Conservation (phyloP, 2,797 vertebrate genomes). For the Rachycentron canadum region DNA sequence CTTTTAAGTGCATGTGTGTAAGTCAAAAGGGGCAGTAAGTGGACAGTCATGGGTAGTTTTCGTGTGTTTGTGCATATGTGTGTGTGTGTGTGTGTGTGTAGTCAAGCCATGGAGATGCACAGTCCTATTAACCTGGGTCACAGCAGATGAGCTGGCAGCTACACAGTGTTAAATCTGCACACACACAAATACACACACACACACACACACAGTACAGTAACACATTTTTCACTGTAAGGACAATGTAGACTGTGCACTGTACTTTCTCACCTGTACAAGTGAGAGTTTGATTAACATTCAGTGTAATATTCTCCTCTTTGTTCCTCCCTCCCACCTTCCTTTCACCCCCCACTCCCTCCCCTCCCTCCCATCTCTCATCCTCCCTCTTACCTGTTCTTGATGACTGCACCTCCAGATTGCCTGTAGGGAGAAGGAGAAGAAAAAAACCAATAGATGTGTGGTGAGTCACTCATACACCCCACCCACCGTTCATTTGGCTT, state of each 20-base stretch:
- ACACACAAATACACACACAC: slow-evolving; percentile 6
- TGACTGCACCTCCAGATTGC: slow-evolving; percentile 89
- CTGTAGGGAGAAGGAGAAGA: slow-evolving; percentile 74
- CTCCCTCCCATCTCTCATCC: slow-evolving; percentile 24
- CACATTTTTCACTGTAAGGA: slow-evolving; percentile 39
- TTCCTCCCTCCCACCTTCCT: slow-evolving; percentile 25
- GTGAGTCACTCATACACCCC: slow-evolving; percentile 76
- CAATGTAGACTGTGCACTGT: slow-evolving; percentile 39
- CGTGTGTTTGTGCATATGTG: background rate
- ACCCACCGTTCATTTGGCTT: slow-evolving; percentile 42
- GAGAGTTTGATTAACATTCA: slow-evolving; percentile 79
- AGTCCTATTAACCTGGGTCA: slow-evolving; percentile 59
- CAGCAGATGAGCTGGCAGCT: slow-evolving; percentile 41
- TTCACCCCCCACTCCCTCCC: background rate
- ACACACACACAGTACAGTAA: slow-evolving; percentile 16
- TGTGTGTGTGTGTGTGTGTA: slow-evolving; percentile 16
- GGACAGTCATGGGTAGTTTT: slow-evolving; percentile 24
- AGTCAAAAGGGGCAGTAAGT: slow-evolving; percentile 41
- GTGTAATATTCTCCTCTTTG: slow-evolving; percentile 64
- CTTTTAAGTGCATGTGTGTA: slow-evolving; percentile 40
- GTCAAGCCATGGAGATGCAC: slow-evolving; percentile 17
- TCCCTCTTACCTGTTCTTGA: slow-evolving; percentile 87
- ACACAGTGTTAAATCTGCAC: slow-evolving; percentile 32
- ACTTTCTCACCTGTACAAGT: slow-evolving; percentile 69
- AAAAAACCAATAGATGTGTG: slow-evolving; percentile 61